A percentile compares a stretch with the other conserved stretches of the same genome.
Evolutionary conservation across 2,113 vertebrate genomes (phyloP).

Genomic region (Pomatorhinus ruficollis): DNA sequence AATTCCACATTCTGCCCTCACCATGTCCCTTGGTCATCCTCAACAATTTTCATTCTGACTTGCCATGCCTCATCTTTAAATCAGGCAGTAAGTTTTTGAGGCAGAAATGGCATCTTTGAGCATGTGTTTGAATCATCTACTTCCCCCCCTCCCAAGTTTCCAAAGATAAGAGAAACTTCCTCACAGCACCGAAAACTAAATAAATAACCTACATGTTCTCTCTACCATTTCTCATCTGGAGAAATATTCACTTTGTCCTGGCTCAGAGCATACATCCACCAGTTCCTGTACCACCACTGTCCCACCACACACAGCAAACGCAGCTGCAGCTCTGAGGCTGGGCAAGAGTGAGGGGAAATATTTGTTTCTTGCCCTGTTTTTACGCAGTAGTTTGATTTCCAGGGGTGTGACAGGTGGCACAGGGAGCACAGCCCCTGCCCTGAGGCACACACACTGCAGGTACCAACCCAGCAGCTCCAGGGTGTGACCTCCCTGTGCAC

Average conservation of each 20-base stretch:
- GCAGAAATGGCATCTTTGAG: slow-evolving; percentile 6
- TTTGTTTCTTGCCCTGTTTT: background rate
- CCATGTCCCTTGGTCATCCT: background rate
- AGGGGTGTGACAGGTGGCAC: background rate
- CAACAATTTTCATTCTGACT: background rate
- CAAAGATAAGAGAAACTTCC: background rate
- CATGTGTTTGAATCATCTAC: background rate
- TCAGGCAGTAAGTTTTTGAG: background rate
- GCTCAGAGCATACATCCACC: background rate
- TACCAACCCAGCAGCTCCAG: rapidly evolving
- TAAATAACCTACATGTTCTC: slow-evolving; percentile 16
- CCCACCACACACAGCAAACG: background rate
- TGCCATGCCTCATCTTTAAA: background rate
- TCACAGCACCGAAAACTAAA: slow-evolving; percentile 9
- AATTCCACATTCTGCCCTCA: background rate
- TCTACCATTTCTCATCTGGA: background rate
- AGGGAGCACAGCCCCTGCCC: background rate
- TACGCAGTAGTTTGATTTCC: background rate
- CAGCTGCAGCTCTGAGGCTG: background rate
- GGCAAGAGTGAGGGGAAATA: background rate
- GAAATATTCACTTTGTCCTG: background rate
- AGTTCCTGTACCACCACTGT: background rate
- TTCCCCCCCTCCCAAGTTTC: background rate
- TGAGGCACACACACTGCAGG: rapidly evolving
- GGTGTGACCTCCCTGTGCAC: background rate